Base-by-base conservation (phyloP, 2,797 vertebrate genomes). In the Brotula barbata region DNA sequence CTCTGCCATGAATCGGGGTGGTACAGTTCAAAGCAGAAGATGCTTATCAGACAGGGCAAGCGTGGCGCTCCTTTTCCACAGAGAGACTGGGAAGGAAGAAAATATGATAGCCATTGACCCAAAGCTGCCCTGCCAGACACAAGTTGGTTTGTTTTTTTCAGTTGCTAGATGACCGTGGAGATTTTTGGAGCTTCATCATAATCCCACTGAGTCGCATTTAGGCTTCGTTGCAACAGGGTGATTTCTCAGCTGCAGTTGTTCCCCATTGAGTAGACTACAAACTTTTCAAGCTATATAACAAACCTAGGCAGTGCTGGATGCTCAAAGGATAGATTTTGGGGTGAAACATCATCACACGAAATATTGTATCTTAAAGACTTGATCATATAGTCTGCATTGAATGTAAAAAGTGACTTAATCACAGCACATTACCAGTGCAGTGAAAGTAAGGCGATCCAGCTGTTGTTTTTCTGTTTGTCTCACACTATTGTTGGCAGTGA, bases 1-100 rank as follows among this genome's bases (percentile, higher is more conserved):
- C 58, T 63, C 52, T 15, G 49, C 68, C 58, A 21, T 75, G 81
- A 85, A 51, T 84, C 75, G 75, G 75, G 73, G 75, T 45, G 73
- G 71, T 52, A 66, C 77, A 51, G 77, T 64, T 89, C 83, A 85
- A 85, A 87, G 76, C 72, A 77, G 80, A 11, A 81, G 81, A 84
- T 84, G 51, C 67, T 82, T 85, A 90, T 90, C 88, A 77, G 63
- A 58, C 62, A 52, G 58, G 49, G 61, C 43, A 50, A 68, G 62
- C 47, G 41, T 68, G 65, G 61, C 55, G 14, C 37, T 39, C 13
- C 78, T 87, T 78, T 72, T 78, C 74, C 56, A 51, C 55, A 8
- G 68, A 64, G 61, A 78, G 68, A 48, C 52, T 7, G 72, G 42
- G 54, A 64, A 64, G 17, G 50, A 76, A 42, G 28, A 58, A 66